A percentile compares a stretch with the other conserved stretches of the same genome.
These are phyloP conservation scores for Microcaecilia unicolor DNA, from an alignment of 2,797 vertebrate genomes.

Conservation along the genomic window DNA sequence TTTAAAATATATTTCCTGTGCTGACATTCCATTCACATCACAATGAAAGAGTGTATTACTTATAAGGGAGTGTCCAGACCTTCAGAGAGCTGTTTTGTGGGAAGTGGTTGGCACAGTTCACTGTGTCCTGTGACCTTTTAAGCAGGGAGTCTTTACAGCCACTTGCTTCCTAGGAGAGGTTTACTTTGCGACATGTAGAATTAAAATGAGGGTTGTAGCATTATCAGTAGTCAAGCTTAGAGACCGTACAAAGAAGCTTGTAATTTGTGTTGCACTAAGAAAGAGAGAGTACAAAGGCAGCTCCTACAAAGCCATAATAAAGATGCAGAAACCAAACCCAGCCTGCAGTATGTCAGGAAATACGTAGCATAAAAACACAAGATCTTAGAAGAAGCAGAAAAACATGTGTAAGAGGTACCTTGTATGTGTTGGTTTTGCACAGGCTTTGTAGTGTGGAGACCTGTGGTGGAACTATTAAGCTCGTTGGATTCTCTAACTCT, in stretches of 20 bases:
- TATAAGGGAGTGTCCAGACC: background rate
- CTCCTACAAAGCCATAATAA: background rate
- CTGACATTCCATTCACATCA: background rate
- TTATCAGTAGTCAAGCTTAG: conserved; percentile 5
- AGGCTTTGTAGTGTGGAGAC: too few species aligned
- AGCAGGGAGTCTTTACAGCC: conserved; percentile 18
- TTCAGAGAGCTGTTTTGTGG: background rate
- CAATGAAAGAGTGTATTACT: background rate
- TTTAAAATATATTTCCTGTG: too few species aligned
- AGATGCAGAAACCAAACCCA: conserved; percentile 9
- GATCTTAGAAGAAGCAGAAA: too few species aligned
- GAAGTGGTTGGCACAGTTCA: conserved; percentile 9
- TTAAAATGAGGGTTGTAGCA: conserved; percentile 22
- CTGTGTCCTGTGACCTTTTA: too few species aligned
- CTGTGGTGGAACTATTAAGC: too few species aligned
- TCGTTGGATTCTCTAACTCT: too few species aligned
- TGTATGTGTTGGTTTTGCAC: too few species aligned
- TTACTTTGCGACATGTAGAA: conserved; percentile 24
- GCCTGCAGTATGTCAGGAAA: too few species aligned
- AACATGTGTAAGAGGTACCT: too few species aligned
- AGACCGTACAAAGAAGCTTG: conserved; percentile 7
- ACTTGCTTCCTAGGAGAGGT: conserved; percentile 33
- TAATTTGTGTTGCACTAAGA: conserved; percentile 1
- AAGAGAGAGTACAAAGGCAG: conserved; percentile 8
- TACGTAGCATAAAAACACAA: too few species aligned